These are phyloP conservation scores for Ochropleura leucogaster DNA, from an alignment of 2,888 invertebrate genomes.

Conservation along the genomic window DNA sequence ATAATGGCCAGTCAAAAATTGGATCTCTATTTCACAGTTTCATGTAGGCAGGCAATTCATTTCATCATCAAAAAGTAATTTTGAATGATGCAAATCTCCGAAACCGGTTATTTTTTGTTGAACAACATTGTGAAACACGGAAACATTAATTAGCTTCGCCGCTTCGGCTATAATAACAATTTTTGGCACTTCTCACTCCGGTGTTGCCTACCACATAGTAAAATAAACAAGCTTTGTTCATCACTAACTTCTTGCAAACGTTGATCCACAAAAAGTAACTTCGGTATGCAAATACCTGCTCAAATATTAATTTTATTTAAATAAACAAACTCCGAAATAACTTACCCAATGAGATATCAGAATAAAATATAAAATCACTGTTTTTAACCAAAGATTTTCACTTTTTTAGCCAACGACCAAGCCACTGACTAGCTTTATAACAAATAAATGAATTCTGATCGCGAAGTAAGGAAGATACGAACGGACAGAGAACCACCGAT, in stretches of 20 bases:
- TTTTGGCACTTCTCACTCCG: not conserved
- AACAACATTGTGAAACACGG: not conserved
- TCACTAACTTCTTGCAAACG: not conserved
- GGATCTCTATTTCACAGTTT: not conserved
- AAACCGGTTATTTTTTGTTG: conserved; percentile 3
- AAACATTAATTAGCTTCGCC: not conserved
- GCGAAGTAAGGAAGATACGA: not conserved
- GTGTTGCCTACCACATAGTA: not conserved
- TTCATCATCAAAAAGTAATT: conserved; percentile 2
- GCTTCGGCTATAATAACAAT: not conserved
- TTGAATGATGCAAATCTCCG: conserved; percentile 3
- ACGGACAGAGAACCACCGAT: not conserved
- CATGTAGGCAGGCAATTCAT: not conserved
- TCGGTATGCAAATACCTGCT: not conserved
- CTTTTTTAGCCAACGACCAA: not conserved
- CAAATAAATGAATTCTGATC: conserved; percentile 22
- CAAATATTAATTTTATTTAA: not conserved
- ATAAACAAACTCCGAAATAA: conserved; percentile 5
- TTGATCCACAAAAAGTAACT: not conserved
- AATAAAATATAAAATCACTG: conserved; percentile 23
- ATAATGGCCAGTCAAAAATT: not conserved
- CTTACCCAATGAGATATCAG: conserved; percentile 12
- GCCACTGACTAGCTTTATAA: not conserved
- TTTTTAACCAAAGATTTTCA: not conserved
- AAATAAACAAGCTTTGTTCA: not conserved